Evolutionary conservation across 1,140 invertebrate species (phyloP).

Genomic region (Colletes latitarsis): DNA sequence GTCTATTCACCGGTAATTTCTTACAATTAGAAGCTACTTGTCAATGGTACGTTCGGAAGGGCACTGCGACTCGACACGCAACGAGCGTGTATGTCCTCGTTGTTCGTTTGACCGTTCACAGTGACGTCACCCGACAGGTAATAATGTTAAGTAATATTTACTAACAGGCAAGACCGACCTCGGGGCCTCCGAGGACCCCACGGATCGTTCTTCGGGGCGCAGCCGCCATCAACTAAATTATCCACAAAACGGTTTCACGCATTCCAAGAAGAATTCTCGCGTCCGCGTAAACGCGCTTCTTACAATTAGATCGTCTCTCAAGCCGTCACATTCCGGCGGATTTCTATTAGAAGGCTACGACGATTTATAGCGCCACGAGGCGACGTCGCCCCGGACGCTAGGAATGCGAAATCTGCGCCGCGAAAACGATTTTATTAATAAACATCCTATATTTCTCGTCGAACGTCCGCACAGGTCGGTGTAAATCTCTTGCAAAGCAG

Average conservation of each 20-base stretch:
- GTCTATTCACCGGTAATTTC: neutral
- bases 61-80: neutral
- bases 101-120: conserved; percentile 47
- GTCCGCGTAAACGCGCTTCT: neutral
- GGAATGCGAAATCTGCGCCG: neutral
- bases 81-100: conserved; percentile 30
- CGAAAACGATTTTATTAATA: neutral
- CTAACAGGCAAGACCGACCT: conserved; percentile 48
- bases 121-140: conserved; percentile 61
- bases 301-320: neutral
- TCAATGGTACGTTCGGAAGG: neutral
- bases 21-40: neutral
- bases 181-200: conserved; percentile 31
- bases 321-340: neutral
- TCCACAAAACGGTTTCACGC: conserved; percentile 7
- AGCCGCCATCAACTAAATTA: conserved; percentile 66
- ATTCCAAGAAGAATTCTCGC: conserved; percentile 17
- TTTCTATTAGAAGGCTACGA: neutral
- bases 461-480: no score
- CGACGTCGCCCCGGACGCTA: neutral
- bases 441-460: no score
- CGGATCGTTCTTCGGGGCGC: conserved; percentile 45
- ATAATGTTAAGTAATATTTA: conserved; percentile 72
- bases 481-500: no score
- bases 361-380: conserved; percentile 7